Conservation (phyloP, 37 sponge, comb jelly and placozoan genomes). For the Oscarella lobularis region DNA sequence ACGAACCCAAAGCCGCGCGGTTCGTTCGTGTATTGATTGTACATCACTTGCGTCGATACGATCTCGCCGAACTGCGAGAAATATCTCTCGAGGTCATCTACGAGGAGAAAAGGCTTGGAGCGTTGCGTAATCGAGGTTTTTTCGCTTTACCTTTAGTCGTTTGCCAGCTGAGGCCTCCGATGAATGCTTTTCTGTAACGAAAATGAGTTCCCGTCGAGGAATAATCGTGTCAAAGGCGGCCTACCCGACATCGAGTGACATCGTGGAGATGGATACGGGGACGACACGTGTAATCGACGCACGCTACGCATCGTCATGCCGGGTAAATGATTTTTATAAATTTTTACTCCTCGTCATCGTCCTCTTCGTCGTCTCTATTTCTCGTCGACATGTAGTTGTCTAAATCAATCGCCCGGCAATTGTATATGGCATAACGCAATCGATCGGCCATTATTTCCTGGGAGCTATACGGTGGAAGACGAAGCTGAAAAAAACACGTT, state of each 20-base stretch:
- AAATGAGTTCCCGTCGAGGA: no score
- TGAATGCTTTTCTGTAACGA: background rate
- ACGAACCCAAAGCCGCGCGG: background rate
- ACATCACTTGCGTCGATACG: background rate
- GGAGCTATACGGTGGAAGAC: conserved; percentile 60
- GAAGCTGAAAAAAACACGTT: conserved; percentile 89
- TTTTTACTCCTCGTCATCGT: conserved; percentile 12
- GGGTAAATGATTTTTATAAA: no score
- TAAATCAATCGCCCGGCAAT: conserved; percentile 84
- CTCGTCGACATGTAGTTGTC: conserved; percentile 81
- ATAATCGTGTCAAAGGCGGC: background rate
- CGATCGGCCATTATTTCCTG: conserved; percentile 53
- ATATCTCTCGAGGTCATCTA: background rate
- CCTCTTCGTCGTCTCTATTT: conserved; percentile 3
- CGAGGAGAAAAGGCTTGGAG: background rate
- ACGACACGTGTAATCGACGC: no score
- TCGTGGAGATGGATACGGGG: no score
- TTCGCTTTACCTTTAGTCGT: background rate
- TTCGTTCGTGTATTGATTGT: background rate
- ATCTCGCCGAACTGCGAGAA: conserved; percentile 2
- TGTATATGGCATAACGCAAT: conserved; percentile 71
- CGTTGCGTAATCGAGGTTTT: no score
- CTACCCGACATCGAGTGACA: background rate
- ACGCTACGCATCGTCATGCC: no score
- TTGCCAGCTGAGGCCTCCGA: background rate